Conservation (phyloP, 2,888 invertebrate species). For the Zygaena filipendulae region DNA sequence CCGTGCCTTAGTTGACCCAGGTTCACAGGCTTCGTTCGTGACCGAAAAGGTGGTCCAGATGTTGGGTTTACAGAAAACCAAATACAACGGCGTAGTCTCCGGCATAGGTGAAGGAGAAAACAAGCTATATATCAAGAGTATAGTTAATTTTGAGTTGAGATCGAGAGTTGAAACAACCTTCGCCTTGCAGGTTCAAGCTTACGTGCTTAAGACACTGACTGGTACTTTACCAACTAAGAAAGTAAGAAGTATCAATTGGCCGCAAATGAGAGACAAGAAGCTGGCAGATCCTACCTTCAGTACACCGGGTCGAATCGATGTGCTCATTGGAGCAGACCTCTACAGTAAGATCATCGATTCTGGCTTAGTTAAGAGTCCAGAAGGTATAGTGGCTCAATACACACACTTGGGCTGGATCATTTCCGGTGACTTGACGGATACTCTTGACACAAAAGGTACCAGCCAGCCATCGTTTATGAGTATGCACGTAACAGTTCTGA, state of each 20-base stretch:
- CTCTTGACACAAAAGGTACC: too few species aligned
- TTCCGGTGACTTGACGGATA: too few species aligned
- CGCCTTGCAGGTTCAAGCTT: slow-evolving; percentile 8
- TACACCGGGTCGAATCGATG: slow-evolving; percentile 8
- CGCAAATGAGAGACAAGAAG: slow-evolving; percentile 2
- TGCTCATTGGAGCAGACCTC: slow-evolving; percentile 17
- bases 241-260: slow-evolving; percentile 2
- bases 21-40: slow-evolving; percentile 13
- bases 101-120: slow-evolving; percentile 8
- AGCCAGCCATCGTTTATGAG: too few species aligned
- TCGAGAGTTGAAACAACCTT: slow-evolving; percentile 2
- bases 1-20: slow-evolving; percentile 11
- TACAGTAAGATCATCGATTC: slow-evolving; percentile 17
- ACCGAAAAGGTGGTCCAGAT: slow-evolving; percentile 10
- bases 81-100: slow-evolving; percentile 4
- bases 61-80: slow-evolving; percentile 4
- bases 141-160: slow-evolving; percentile 7
- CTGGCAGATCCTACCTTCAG: slow-evolving; percentile 11
- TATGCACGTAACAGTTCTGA: too few species aligned
- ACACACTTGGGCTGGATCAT: slow-evolving; percentile 15
- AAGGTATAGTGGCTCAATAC: slow-evolving; percentile 16
- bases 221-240: slow-evolving; percentile 6
- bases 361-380: slow-evolving; percentile 13
- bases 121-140: slow-evolving; percentile 2
- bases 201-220: slow-evolving; percentile 11